phyloP scores from a whole-genome alignment of 2,797 vertebrate species.

The Scolopax bukidnonensis region DNA sequence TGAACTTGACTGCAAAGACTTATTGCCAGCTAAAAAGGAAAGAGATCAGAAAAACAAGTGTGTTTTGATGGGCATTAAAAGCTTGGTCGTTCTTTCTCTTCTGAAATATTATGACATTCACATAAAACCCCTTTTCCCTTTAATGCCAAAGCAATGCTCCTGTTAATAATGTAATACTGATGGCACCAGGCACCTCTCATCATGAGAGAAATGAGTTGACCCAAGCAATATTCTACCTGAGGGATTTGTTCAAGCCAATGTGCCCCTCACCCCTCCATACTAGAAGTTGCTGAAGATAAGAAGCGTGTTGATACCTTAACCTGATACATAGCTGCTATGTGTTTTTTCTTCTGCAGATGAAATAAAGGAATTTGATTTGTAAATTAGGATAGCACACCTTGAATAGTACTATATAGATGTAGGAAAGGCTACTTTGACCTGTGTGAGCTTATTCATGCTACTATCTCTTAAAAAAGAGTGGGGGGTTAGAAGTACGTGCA shows the following conservation, averaged over 20 bases:
- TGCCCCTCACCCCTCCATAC: not conserved
- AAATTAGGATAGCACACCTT: not conserved
- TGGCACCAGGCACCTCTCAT: not conserved
- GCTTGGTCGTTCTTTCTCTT: not conserved
- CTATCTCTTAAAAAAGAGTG: not conserved
- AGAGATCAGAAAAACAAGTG: slow-evolving; percentile 35
- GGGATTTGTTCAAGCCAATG: not conserved
- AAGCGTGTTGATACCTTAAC: not conserved
- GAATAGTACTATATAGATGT: not conserved
- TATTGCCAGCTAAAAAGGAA: slow-evolving; percentile 31
- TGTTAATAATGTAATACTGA: slow-evolving; percentile 14
- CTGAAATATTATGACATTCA: not conserved
- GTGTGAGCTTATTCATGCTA: not conserved
- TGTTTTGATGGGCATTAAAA: slow-evolving; percentile 43
- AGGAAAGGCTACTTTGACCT: not conserved
- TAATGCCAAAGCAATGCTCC: not conserved
- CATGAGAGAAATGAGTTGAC: not conserved
- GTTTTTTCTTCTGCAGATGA: not conserved
- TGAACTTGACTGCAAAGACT: slow-evolving; percentile 38
- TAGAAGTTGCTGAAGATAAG: not conserved
- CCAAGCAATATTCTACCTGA: not conserved
- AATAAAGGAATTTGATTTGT: not conserved
- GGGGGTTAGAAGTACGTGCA: not conserved
- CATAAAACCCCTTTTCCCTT: not conserved
- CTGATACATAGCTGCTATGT: not conserved